phyloP scores from a whole-genome alignment of 2,797 vertebrate species.

The Xenopus petersii region DNA sequence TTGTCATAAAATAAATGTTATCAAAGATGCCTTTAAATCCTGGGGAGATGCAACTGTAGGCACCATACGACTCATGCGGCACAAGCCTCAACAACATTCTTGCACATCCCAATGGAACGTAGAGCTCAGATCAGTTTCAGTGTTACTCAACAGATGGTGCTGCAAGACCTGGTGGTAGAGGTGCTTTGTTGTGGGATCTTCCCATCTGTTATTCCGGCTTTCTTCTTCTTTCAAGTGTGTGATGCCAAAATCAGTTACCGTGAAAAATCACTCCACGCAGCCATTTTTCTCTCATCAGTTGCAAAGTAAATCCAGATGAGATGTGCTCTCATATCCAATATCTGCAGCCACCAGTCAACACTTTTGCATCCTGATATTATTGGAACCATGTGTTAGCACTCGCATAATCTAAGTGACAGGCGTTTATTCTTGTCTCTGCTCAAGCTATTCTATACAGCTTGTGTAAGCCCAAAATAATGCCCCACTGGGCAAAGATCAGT shows the following conservation, averaged over 20 bases:
- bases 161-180: background rate
- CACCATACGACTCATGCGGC: too few relatives aligned
- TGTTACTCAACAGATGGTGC: slow-evolving; percentile 20
- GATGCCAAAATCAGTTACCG: slow-evolving; percentile 7
- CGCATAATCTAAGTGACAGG: background rate
- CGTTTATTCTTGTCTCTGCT: background rate
- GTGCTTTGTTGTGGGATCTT: slow-evolving; percentile 10
- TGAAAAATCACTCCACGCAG: background rate
- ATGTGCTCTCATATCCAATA: background rate
- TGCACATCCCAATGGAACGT: too few relatives aligned
- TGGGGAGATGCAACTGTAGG: too few relatives aligned
- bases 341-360: background rate
- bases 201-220: slow-evolving; percentile 16
- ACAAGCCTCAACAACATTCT: too few relatives aligned
- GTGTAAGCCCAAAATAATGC: background rate
- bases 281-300: slow-evolving; percentile 9
- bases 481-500: slow-evolving; percentile 24
- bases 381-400: background rate
- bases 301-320: background rate
- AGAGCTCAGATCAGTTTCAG: background rate
- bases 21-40: too few relatives aligned
- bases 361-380: background rate
- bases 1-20: too few relatives aligned
- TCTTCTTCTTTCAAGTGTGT: slow-evolving; percentile 2
- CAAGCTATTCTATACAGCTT: background rate